phyloP scores from a whole-genome alignment of 2,888 invertebrate species.

The Blastobasis lacticolella region DNA sequence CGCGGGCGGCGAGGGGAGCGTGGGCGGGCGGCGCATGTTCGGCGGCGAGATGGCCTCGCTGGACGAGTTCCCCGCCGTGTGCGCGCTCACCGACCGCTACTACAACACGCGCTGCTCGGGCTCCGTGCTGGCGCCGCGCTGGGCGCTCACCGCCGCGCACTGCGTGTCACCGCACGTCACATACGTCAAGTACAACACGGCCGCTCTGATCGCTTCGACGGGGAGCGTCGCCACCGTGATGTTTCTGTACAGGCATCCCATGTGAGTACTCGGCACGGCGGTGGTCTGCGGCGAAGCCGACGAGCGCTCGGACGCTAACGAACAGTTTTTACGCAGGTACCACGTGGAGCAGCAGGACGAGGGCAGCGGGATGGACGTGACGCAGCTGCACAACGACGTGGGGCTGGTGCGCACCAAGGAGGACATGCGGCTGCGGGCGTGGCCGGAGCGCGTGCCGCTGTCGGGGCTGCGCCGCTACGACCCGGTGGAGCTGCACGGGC shows the following conservation, averaged over 20 bases:
- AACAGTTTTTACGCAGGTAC: constrained; percentile 28
- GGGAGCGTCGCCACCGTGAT: constrained; percentile 34
- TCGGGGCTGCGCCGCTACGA: constrained; percentile 24
- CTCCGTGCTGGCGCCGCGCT: constrained; percentile 39
- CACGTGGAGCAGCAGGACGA: constrained; percentile 38
- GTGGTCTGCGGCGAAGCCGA: background rate
- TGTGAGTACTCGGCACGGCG: constrained; percentile 19
- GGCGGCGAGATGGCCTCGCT: constrained; percentile 32
- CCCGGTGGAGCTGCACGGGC: constrained; percentile 21
- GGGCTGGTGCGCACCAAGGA: constrained; percentile 47
- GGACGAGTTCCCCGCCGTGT: constrained; percentile 18
- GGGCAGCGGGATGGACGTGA: constrained; percentile 47
- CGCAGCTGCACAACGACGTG: constrained; percentile 53
- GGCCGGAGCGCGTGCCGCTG: constrained; percentile 18
- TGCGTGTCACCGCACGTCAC: constrained; percentile 40
- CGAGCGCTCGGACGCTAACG: background rate
- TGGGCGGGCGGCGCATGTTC: constrained; percentile 41
- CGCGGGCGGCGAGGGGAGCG: constrained; percentile 6
- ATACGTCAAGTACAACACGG: constrained; percentile 48
- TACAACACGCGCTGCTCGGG: constrained; percentile 45
- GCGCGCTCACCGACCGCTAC: constrained; percentile 47
- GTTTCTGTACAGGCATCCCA: constrained; percentile 47
- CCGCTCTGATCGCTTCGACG: constrained; percentile 22
- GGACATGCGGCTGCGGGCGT: constrained; percentile 26
- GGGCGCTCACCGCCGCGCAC: constrained; percentile 61